Base-by-base conservation (phyloP, 2,888 invertebrate genomes). In the Hirtodrosophila confusa region DNA sequence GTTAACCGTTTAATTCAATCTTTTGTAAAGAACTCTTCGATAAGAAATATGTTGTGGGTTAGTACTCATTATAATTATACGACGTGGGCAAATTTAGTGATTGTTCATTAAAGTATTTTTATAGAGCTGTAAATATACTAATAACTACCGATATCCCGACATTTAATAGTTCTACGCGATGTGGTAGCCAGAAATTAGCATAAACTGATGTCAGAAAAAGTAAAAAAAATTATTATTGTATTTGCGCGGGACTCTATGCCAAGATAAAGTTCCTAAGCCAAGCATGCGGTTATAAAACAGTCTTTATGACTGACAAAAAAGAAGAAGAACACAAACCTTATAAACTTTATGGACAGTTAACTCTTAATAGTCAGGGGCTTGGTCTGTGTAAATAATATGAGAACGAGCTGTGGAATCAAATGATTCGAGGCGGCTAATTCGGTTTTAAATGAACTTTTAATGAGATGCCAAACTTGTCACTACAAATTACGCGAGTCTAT, bases 401-500 rank as follows among this genome's bases (percentile, higher is more conserved):
- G 29, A 65, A 54, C 44, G 54, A 61, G 37, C 44, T 65, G 31
- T 24, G 12, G 37, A 39, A 47, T 39, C 33, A 48, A 24, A 9
- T 31, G 43, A 39, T 54, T 24, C 29, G 29, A 12, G 37, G 31
- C 55, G 45, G 68, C 69, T 84, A 84, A 84, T 86, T 73, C 61
- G 61, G 60, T 63, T 71, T 75, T 17, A 17, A 17, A 17, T 17
- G 17, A 17, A 17, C 17, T 17, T 17, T 17, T 86, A 85, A 85
- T 85, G 70, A 80, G 71, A 78, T 88, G 80, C 85, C 80, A 75
- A 17, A 86, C 69, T 68, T 86, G 88, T 85, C 84, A 78, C 71
- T 86, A 75, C 80, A 74, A 75, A 83, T 80, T 86, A 75, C 75
- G 80, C 69, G 62, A 72, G 65, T 86, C 80, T 80, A 78, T 88